These are phyloP conservation scores for Pseudococcus viburni DNA, from an alignment of 2,888 invertebrate species.

Conservation along the genomic window DNA sequence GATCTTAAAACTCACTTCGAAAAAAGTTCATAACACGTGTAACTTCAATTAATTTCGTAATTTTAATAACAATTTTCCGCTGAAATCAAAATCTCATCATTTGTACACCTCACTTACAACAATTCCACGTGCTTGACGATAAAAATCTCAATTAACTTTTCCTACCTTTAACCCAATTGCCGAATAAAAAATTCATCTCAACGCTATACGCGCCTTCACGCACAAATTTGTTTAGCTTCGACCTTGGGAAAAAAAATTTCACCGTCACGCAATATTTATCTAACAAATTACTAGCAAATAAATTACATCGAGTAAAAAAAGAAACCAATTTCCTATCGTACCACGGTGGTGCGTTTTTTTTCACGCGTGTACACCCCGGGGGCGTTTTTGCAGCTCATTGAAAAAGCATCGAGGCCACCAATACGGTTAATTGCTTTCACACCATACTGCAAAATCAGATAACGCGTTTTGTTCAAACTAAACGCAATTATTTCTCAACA, in stretches of 20 bases:
- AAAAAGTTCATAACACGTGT: no score
- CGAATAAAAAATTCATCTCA: not conserved
- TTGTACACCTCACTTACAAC: no score
- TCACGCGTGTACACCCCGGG: not conserved
- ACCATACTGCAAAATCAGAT: slow-evolving; percentile 27
- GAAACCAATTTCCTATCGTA: not conserved
- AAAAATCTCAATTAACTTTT: not conserved
- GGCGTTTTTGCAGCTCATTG: not conserved
- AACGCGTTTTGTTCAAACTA: not conserved
- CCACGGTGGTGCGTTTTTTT: not conserved
- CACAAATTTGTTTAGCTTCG: not conserved
- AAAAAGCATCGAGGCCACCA: slow-evolving; percentile 4
- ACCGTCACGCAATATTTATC: not conserved
- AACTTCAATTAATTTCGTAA: no score
- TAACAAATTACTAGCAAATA: not conserved
- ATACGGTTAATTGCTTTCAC: slow-evolving; percentile 33
- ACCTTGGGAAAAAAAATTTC: not conserved
- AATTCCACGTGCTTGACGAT: not conserved
- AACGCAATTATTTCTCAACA: slow-evolving; percentile 35
- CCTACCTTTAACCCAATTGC: not conserved
- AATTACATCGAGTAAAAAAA: not conserved
- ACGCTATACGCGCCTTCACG: not conserved
- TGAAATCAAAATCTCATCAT: no score
- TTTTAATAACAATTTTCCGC: no score
- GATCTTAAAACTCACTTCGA: no score